phyloP scores from a whole-genome alignment of 2,113 vertebrate species.

The Thryonomys swinderianus region DNA sequence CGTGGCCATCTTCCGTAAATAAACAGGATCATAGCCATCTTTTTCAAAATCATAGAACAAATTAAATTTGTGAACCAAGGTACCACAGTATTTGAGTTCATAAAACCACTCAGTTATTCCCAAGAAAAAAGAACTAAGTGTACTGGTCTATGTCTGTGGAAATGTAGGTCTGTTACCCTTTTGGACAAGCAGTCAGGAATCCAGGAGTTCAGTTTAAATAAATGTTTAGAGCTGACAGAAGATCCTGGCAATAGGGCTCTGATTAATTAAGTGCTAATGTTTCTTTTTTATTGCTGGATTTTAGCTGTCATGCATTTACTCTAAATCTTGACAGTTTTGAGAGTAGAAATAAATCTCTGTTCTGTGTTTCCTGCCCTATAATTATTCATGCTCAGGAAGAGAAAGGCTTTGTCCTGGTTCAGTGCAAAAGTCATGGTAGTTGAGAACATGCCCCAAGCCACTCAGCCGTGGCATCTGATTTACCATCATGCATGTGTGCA shows the following conservation, averaged over 20 bases:
- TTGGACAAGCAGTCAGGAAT: background rate
- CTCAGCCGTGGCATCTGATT: background rate
- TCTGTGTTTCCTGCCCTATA: background rate
- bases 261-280: constrained; percentile 32
- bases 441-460: background rate
- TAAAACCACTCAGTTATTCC: background rate
- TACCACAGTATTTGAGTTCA: background rate
- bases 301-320: constrained; percentile 32
- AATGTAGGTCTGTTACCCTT: background rate
- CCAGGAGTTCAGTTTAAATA: background rate
- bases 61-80: background rate
- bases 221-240: background rate
- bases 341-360: constrained; percentile 18
- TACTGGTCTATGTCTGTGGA: background rate
- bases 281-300: constrained; percentile 15
- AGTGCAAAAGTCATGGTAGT: background rate
- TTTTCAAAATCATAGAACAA: background rate
- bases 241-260: background rate
- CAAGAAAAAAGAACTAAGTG: background rate
- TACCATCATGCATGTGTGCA: background rate
- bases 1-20: background rate
- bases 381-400: background rate
- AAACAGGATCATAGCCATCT: background rate
- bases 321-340: constrained; percentile 36
- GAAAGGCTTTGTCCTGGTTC: background rate